Base-by-base conservation (phyloP, 2,888 invertebrate genomes). In the Oxystoma pomonae region DNA sequence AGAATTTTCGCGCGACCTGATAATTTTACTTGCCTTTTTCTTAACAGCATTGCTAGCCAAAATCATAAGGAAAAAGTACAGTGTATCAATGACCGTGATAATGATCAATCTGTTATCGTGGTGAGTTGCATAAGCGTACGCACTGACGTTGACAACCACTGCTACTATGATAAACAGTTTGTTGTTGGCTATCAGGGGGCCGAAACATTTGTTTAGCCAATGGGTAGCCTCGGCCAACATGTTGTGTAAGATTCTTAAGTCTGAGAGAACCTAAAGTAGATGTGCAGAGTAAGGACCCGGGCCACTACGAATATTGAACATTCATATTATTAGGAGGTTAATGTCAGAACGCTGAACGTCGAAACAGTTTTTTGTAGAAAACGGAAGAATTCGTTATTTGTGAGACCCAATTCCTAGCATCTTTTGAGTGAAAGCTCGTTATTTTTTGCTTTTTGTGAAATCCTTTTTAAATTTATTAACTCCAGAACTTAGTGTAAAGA, bases 161-260 rank as follows among this genome's bases (percentile, higher is more conserved):
- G 71, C 71, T 1, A 66, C 60, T n/a, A 70, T 70, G 2, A 70
- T 59, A 58, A 66, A 71, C 1, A 73, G 58, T 50, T 72, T 68
- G 62, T 73, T 70, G 0, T 71, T 58, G 9, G 74, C 73, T 62
- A 74, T 58, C 20, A 71, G 72, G 18, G 61, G 66, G 12, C 74
- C 74, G 60, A 68, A 74, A 21, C 68, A 65, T 17, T 67, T 65
- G 16, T 70, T 67, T 53, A 73, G 59, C 52, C 69, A 62, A 20
- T 67, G 49, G 5, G 71, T 72, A 16, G 67, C 63, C 22, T 71
- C 67, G 0, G 70, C 67, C 52, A 70, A 57, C 55, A 74, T 63
- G 18, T 68, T 69, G 57, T 73, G 71, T 60, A 74, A 66, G n/a
- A 70, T 35, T 16, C 73, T 57, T 3, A 72, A 17, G 3, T 35